These are phyloP conservation scores for Jordanella pulchra DNA, from an alignment of 2,797 vertebrate species.

Conservation along the genomic window DNA sequence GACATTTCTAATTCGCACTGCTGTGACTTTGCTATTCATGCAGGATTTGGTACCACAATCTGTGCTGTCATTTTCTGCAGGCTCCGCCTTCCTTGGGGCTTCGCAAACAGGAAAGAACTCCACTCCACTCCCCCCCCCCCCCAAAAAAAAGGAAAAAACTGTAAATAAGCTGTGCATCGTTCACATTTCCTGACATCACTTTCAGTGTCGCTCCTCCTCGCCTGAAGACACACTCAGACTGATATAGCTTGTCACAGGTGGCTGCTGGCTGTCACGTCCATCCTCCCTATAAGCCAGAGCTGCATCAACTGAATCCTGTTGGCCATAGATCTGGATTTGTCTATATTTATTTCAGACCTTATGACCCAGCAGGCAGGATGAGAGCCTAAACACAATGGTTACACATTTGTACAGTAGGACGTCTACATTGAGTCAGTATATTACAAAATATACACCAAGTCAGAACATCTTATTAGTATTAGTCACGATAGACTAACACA, in stretches of 20 bases:
- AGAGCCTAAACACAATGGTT: conserved; percentile 49
- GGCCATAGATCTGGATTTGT: conserved; percentile 70
- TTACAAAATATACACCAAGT: no score
- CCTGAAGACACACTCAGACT: conserved; percentile 49
- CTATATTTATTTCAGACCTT: conserved; percentile 60
- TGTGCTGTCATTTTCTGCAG: conserved; percentile 55
- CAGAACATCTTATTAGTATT: no score
- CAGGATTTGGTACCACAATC: conserved; percentile 51
- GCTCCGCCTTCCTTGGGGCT: conserved; percentile 51
- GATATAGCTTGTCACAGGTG: conserved; percentile 64
- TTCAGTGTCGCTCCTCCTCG: conserved; percentile 43
- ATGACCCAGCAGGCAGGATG: conserved; percentile 47
- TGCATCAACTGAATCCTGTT: conserved; percentile 69
- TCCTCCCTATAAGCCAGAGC: conserved; percentile 50
- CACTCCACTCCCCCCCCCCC: conserved; percentile 53
- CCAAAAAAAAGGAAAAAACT: conserved; percentile 53
- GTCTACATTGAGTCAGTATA: conserved; percentile 13
- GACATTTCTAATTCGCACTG: conserved; percentile 65
- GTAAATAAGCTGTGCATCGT: conserved; percentile 44
- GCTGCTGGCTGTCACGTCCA: conserved; percentile 67
- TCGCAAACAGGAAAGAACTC: conserved; percentile 25
- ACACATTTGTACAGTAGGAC: no score
- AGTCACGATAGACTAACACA: no score
- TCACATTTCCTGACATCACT: conserved; percentile 44
- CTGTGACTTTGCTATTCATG: conserved; percentile 50